A percentile compares a stretch with the other conserved stretches of the same genome.
Evolutionary conservation across 37 sponge, comb jelly and placozoan genomes (phyloP).

Genomic region (Sycon ciliatum): DNA sequence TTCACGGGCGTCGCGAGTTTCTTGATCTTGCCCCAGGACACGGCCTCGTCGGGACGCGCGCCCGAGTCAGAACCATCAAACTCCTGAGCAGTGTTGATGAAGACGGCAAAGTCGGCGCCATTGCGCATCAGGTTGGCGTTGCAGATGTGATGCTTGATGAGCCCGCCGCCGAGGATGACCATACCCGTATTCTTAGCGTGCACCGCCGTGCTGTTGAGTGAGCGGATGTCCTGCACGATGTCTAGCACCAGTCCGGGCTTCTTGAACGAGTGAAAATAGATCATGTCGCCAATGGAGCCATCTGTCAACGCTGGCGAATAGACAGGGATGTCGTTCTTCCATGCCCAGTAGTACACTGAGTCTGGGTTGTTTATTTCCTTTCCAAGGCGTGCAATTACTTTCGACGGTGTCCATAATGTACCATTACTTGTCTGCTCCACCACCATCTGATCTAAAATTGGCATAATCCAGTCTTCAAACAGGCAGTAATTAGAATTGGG

Average conservation of each 20-base stretch:
- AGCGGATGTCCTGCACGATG: constrained; percentile 84
- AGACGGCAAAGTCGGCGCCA: constrained; percentile 94
- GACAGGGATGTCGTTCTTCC: constrained; percentile 96
- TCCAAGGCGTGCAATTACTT: constrained; percentile 77
- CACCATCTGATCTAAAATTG: constrained; percentile 65
- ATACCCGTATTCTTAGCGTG: constrained; percentile 81
- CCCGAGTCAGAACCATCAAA: constrained; percentile 99
- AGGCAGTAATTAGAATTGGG: constrained; percentile 90
- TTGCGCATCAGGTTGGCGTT: constrained; percentile 98
- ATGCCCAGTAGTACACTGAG: constrained; percentile 93
- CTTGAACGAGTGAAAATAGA: constrained; percentile 86
- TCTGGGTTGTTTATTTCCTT: constrained; percentile 77
- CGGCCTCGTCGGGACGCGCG: constrained; percentile 93
- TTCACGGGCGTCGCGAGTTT: constrained; percentile 69
- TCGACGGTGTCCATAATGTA: constrained; percentile 79
- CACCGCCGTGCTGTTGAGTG: constrained; percentile 65
- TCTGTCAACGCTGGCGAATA: constrained; percentile 97
- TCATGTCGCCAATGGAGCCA: constrained; percentile 89
- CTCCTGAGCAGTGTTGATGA: constrained; percentile 92
- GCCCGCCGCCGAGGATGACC: constrained; percentile 92
- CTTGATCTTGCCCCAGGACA: constrained; percentile 98
- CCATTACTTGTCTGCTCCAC: constrained; percentile 69
- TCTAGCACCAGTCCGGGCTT: constrained; percentile 86
- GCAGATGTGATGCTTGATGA: constrained; percentile 95
- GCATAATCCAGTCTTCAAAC: constrained; percentile 93